Percentiles rank a stretch among this genome's conserved stretches.
Conservation (phyloP, 2,888 invertebrate genomes). For the Microchrysa polita region DNA sequence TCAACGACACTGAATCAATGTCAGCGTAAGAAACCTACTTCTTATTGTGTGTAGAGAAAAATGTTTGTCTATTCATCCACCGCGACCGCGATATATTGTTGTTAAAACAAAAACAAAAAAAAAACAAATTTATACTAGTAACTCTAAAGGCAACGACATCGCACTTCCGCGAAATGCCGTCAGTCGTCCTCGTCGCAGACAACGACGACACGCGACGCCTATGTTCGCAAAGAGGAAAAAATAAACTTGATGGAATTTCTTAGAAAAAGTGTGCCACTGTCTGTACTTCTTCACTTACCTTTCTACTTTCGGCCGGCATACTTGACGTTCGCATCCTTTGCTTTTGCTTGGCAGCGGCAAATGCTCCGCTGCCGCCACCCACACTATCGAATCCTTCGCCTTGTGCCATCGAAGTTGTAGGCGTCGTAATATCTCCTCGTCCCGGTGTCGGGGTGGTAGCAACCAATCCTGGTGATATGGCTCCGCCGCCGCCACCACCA, state of each 20-base stretch:
- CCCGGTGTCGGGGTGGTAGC: conserved; percentile 34
- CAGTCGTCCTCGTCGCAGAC: no score
- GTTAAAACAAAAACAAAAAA: no score
- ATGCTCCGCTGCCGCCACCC: conserved; percentile 35
- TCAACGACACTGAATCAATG: no score
- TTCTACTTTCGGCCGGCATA: conserved; percentile 63
- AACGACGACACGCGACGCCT: no score
- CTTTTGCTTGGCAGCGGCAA: conserved; percentile 53
- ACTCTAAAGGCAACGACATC: no score
- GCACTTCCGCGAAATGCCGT: no score
- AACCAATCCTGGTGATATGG: conserved; percentile 47
- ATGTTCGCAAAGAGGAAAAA: neutral
- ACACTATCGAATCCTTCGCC: conserved; percentile 42
- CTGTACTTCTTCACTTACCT: conserved; percentile 56
- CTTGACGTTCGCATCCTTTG: conserved; percentile 63
- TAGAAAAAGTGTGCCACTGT: neutral
- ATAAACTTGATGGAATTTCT: no score
- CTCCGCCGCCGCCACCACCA: conserved; percentile 27
- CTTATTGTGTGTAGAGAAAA: no score
- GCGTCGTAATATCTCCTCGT: conserved; percentile 45
- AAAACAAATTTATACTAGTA: no score
- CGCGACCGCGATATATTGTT: no score
- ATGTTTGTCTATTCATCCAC: no score
- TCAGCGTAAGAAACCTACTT: no score
- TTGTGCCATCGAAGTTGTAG: conserved; percentile 37